Evolutionary conservation across 2,113 vertebrate species (phyloP).

Genomic region (Haliaeetus leucogaster): DNA sequence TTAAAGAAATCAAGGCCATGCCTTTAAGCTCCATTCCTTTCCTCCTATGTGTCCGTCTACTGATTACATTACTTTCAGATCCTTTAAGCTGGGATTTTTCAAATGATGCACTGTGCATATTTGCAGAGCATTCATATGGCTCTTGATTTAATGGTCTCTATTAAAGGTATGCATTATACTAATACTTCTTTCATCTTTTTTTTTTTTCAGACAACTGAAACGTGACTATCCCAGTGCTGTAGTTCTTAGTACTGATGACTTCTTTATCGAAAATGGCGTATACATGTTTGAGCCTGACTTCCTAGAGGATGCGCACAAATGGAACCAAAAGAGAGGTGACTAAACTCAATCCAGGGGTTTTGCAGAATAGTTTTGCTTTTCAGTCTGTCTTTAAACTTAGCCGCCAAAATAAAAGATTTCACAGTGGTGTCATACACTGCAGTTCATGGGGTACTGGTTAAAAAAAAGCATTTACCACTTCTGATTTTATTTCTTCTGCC

Average conservation of each 20-base stretch:
- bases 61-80: background rate
- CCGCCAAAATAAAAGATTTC: background rate
- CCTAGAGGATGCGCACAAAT: constrained; percentile 77
- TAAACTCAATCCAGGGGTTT: background rate
- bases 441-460: background rate
- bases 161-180: background rate
- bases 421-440: background rate
- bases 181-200: background rate
- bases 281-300: constrained; percentile 74
- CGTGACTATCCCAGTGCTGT: constrained; percentile 68
- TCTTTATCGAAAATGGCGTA: constrained; percentile 67
- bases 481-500: background rate
- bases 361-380: background rate
- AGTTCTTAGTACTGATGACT: constrained; percentile 81
- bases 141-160: background rate
- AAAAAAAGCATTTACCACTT: background rate
- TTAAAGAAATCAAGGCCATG: background rate
- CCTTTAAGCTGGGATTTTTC: background rate
- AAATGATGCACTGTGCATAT: background rate
- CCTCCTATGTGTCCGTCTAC: background rate
- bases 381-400: background rate
- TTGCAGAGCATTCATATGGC: background rate
- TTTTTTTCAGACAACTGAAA: constrained; percentile 71
- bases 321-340: constrained; percentile 82
- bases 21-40: background rate